A percentile compares a stretch with the other conserved stretches of the same genome.
These are phyloP conservation scores for Tetheella fluctuosa DNA, from an alignment of 2,888 invertebrate genomes.

Conservation along the genomic window DNA sequence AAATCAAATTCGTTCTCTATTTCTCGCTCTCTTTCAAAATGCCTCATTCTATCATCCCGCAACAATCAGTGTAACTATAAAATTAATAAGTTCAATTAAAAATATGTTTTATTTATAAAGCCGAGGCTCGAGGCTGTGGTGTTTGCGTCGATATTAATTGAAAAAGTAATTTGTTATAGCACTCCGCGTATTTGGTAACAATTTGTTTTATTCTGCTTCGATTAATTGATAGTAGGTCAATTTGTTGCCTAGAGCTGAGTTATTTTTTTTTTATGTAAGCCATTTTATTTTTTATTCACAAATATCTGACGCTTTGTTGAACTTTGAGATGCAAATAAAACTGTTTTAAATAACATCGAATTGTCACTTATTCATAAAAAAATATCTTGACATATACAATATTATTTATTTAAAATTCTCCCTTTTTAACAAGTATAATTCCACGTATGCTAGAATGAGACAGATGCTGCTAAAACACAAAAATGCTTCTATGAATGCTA, in stretches of 20 bases:
- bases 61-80: slow-evolving; percentile 17
- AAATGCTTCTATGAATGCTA: too few relatives aligned
- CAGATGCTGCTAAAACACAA: too few relatives aligned
- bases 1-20: too few relatives aligned
- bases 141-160: slow-evolving; percentile 29
- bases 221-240: slow-evolving; percentile 15
- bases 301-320: too few relatives aligned
- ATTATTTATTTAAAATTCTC: too few relatives aligned
- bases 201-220: slow-evolving; percentile 19
- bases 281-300: too few relatives aligned
- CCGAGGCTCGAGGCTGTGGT: slow-evolving; percentile 21
- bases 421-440: too few relatives aligned
- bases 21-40: neutral
- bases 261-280: neutral
- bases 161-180: slow-evolving; percentile 32
- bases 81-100: slow-evolving; percentile 27
- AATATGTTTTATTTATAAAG: slow-evolving; percentile 25
- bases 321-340: too few relatives aligned
- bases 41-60: neutral
- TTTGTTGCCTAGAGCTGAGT: neutral
- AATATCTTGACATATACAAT: too few relatives aligned
- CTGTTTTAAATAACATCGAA: too few relatives aligned
- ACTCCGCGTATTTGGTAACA: slow-evolving; percentile 14
- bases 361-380: too few relatives aligned
- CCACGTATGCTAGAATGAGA: too few relatives aligned